Percentiles rank a stretch among this genome's conserved stretches.
Conservation (phyloP, 2,888 invertebrate genomes). For the Stratiomys singularior region DNA sequence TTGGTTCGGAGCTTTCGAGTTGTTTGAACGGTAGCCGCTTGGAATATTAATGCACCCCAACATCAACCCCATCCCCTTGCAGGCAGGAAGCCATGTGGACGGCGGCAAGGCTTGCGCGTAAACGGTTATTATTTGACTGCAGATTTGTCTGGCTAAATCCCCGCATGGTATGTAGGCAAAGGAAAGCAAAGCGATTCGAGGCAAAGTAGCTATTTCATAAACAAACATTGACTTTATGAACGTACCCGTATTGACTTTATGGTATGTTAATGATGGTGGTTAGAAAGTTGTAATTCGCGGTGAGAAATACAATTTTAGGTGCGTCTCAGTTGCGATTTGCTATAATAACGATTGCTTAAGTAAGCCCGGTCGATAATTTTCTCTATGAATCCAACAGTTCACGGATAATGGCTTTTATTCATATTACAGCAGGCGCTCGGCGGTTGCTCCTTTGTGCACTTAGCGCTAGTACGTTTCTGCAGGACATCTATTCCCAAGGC, state of each 20-base stretch:
- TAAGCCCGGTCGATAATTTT: too few relatives aligned
- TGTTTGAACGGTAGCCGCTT: constrained; percentile 22
- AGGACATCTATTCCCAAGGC: too few relatives aligned
- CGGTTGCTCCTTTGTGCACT: too few relatives aligned
- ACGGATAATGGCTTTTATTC: too few relatives aligned
- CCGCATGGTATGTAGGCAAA: constrained; percentile 10
- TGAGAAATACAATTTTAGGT: background rate
- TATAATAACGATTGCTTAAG: too few relatives aligned
- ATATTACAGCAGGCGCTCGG: too few relatives aligned
- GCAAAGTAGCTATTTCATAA: constrained; percentile 41
- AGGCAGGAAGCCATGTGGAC: constrained; percentile 38
- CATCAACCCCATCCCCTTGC: background rate
- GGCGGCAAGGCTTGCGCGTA: constrained; percentile 43
- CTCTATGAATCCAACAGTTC: too few relatives aligned
- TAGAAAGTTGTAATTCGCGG: constrained; percentile 8
- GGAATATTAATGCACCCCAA: constrained; percentile 37
- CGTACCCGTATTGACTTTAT: background rate
- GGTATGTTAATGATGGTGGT: constrained; percentile 31
- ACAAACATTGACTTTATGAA: constrained; percentile 41
- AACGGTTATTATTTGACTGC: constrained; percentile 45
- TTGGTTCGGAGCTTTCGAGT: constrained; percentile 32
- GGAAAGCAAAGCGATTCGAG: constrained; percentile 15
- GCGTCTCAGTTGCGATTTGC: background rate
- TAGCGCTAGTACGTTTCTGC: too few relatives aligned
- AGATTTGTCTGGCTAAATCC: constrained; percentile 39